These are phyloP conservation scores for Scaptomyza graminum DNA, from an alignment of 1,140 invertebrate species.

Conservation along the genomic window DNA sequence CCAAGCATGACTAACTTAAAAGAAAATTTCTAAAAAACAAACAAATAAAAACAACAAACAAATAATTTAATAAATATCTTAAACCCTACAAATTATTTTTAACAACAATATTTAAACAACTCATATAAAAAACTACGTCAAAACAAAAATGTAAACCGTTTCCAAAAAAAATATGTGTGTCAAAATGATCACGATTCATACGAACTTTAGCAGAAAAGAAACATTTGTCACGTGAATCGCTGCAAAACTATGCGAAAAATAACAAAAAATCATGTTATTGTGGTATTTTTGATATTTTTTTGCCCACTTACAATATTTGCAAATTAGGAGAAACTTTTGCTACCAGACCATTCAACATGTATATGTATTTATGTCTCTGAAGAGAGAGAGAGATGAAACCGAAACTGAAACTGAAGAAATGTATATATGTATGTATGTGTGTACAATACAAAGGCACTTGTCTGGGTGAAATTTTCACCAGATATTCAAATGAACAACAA, in stretches of 20 bases:
- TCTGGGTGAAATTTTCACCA: conserved; percentile 81
- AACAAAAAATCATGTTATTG: conserved; percentile 8
- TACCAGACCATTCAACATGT: conserved; percentile 25
- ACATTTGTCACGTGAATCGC: conserved; percentile 67
- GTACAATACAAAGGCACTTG: conserved; percentile 63
- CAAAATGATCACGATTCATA: conserved; percentile 55
- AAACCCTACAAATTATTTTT: too few relatives aligned
- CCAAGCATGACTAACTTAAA: too few relatives aligned
- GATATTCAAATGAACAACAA: conserved; percentile 77
- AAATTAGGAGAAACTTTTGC: conserved; percentile 80
- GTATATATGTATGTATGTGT: conserved; percentile 41
- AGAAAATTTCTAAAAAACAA: too few relatives aligned
- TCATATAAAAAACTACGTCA: not conserved
- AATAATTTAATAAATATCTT: too few relatives aligned
- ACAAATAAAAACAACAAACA: too few relatives aligned
- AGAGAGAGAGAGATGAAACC: conserved; percentile 45
- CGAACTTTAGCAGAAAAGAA: conserved; percentile 53
- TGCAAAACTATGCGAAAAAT: conserved; percentile 56
- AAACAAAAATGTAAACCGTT: not conserved
- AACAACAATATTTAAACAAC: not conserved
- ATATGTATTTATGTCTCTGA: not conserved
- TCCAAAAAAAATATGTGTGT: not conserved
- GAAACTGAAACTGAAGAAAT: conserved; percentile 25
- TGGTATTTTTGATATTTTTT: conserved; percentile 21
- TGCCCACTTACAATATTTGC: conserved; percentile 61